Conservation (phyloP, 1,140 invertebrate species). For the Rhagoletis pomonella region DNA sequence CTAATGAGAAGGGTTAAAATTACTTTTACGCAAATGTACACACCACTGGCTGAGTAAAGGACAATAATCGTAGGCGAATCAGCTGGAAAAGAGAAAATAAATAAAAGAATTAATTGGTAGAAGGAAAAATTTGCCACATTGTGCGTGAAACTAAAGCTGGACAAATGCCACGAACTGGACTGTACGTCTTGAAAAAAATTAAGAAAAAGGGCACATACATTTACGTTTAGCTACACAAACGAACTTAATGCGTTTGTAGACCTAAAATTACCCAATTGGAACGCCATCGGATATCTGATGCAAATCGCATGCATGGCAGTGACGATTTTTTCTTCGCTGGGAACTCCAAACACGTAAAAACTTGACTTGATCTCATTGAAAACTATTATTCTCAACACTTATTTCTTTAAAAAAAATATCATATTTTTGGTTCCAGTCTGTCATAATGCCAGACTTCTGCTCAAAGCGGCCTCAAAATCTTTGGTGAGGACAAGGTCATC, state of each 20-base stretch:
- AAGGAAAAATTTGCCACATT: neutral
- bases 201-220: neutral
- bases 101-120: neutral
- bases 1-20: slow-evolving; percentile 73
- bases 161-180: neutral
- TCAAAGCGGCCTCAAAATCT: too few relatives aligned
- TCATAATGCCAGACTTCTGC: too few relatives aligned
- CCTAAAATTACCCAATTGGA: too few relatives aligned
- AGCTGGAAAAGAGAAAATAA: neutral
- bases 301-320: too few relatives aligned
- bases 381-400: too few relatives aligned
- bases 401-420: too few relatives aligned
- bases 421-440: too few relatives aligned
- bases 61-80: neutral
- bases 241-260: too few relatives aligned
- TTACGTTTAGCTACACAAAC: neutral
- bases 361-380: too few relatives aligned
- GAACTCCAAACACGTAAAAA: neutral
- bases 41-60: slow-evolving; percentile 18
- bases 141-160: neutral
- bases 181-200: neutral
- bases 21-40: slow-evolving; percentile 38
- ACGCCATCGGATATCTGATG: too few relatives aligned
- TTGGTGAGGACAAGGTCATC: too few relatives aligned
- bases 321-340: neutral